phyloP scores from a whole-genome alignment of 1,140 invertebrate genomes.

The Platyscapa corneri region DNA sequence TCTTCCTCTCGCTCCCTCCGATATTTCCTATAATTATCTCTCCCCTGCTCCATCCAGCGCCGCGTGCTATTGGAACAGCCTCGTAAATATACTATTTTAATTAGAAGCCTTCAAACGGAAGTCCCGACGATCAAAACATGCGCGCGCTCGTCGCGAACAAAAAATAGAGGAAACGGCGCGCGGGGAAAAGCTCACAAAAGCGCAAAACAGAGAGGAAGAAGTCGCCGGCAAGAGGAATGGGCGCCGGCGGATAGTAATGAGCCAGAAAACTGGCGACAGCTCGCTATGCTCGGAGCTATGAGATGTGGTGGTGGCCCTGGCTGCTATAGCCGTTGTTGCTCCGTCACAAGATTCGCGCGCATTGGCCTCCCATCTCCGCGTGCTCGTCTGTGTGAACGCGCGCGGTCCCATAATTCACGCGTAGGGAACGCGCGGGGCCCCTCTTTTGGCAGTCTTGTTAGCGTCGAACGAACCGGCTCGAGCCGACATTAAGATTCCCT shows the following conservation, averaged over 20 bases:
- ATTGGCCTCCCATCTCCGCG: conserved; percentile 41
- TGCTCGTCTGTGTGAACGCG: conserved; percentile 5
- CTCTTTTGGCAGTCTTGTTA: conserved; percentile 62
- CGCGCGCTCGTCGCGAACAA: no score
- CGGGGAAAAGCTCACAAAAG: no score
- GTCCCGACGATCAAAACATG: no score
- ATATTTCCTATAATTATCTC: conserved; percentile 37
- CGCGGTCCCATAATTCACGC: conserved; percentile 68
- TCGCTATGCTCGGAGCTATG: conserved; percentile 61
- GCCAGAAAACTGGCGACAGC: conserved; percentile 74
- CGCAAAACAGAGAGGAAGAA: not conserved
- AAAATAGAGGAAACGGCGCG: not conserved
- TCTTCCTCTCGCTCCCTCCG: not conserved
- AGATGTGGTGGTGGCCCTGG: conserved; percentile 56
- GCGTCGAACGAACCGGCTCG: conserved; percentile 53
- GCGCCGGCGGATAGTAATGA: conserved; percentile 70
- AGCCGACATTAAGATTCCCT: conserved; percentile 25
- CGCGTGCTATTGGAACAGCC: no score
- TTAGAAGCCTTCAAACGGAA: not conserved
- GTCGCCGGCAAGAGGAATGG: conserved; percentile 64
- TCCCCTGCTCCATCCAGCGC: not conserved
- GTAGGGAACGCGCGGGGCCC: conserved; percentile 47
- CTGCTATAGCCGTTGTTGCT: not conserved
- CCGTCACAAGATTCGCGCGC: conserved; percentile 20
- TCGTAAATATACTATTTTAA: not conserved